Base-by-base conservation (phyloP, 2,888 invertebrate species). In the Acrocera orbiculus region DNA sequence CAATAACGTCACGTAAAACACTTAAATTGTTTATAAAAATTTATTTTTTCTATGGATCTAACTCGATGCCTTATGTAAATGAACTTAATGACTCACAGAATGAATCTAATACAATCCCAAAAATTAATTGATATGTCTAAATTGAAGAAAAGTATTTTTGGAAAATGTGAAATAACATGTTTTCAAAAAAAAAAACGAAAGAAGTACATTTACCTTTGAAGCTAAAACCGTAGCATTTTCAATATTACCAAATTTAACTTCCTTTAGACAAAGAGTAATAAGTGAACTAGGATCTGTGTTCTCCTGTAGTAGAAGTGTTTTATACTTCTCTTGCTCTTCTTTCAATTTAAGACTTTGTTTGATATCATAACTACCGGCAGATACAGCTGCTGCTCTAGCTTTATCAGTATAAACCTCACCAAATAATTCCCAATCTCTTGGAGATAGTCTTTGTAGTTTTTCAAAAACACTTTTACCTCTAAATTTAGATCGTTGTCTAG, bases 331-430 rank as follows among this genome's bases (percentile, higher is more conserved):
- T 40, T 79, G 73, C 43, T 77, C 74, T 46, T 79, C 69, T 51
- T 86, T 87, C 45, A 81, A 64, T 50, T 73, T 80, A 41, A 86
- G 58, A 22, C 81, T 82, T 44, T 80, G 77, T 50, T 89, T 89
- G 40, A 89, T 87, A 51, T 89, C 87, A 40, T 72, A 75, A n/a
- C 74, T 76, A 2, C 60, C 60, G 3, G 58, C 70, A 48, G 83
- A 80, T 11, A 86, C 86, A 1, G 87, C 86, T 0, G 89, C 87
- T 0, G 87, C 89, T 5, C 89, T 65, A 53, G 87, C 87, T 50
- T 89, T 89, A 53, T 89, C 89, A 14, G 86, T 87, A 49, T 86
- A 89, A 15, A 81, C 59, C 50, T 87, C 87, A 45, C 85, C 83
- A 27, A 58, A 58, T 28, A n/a, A n/a, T n/a, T n/a, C n/a, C n/a